Evolutionary conservation across 2,888 invertebrate species (phyloP), one percentile per base, ranked within the genome.

Genomic region (Drosophila neonasuta): DNA sequence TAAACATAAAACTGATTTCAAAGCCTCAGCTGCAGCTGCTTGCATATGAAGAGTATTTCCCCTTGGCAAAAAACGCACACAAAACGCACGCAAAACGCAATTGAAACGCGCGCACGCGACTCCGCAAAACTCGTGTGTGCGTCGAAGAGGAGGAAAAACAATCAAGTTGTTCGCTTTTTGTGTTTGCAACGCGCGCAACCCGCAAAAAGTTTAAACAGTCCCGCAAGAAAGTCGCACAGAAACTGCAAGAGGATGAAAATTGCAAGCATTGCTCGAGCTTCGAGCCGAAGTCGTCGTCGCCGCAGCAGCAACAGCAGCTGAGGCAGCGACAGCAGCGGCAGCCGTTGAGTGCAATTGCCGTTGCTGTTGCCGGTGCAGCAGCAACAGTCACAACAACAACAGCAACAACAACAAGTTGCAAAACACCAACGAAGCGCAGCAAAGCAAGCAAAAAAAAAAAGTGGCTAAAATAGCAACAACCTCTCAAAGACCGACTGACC

Each of bases 401-500:
- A 73, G 69, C 54, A 71, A 57, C 60, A 71, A 64, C 74, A 85
- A 71, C 86, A 76, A 79, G 74, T 70, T 68, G 79, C 81, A 79
- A 79, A 77, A 80, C 76, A 71, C 58, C 71, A 74, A 74, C 74
- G 77, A 80, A 74, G 66, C 71, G 80, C 76, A 75, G 62, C 69
- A 71, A 76, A 64, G 77, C 74, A 59, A 70, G 70, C 74, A 11
- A 24, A 41, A 55, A 64, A 64, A 71, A 71, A 71, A 77, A 76
- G 66, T 77, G 70, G 84, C 87, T 36, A 86, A 88, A 81, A 89
- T 89, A 90, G 90, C 90, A 90, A 90, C 90, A 90, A 90, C 90
- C 90, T 90, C 91, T 90, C 90, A 87, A 90, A 91, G 90, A 91
- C 91, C 91, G 91, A 91, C 91, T 91, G 91, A 91, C 91, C 91